A percentile compares a stretch with the other conserved stretches of the same genome.
Conservation (phyloP, 2,113 vertebrate genomes). For the Tilapia sparmanii region DNA sequence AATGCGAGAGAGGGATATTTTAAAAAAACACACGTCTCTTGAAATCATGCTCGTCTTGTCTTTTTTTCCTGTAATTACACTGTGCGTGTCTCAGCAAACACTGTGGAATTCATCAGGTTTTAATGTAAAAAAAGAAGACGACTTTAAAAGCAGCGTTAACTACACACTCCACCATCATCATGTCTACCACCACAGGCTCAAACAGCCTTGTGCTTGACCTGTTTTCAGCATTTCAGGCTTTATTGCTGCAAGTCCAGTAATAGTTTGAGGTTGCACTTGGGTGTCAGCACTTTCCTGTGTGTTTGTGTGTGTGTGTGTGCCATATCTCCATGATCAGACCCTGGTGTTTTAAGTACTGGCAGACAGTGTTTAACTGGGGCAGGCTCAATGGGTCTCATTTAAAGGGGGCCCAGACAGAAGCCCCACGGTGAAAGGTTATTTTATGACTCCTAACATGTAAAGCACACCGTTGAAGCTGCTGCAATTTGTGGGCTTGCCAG, state of each 20-base stretch:
- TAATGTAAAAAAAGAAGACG: not conserved
- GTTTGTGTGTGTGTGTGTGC: slow-evolving; percentile 37
- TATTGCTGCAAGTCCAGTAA: slow-evolving; percentile 48
- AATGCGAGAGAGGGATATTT: not conserved
- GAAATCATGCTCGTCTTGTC: not conserved
- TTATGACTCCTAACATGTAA: slow-evolving; percentile 59
- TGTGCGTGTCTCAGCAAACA: slow-evolving; percentile 23
- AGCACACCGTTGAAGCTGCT: slow-evolving; percentile 36
- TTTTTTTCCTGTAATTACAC: slow-evolving; percentile 27
- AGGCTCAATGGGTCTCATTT: slow-evolving; percentile 71
- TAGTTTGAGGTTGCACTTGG: slow-evolving; percentile 52
- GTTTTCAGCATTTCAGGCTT: slow-evolving; percentile 40
- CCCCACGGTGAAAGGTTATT: slow-evolving; percentile 56
- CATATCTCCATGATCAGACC: slow-evolving; percentile 66
- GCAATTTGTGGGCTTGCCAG: slow-evolving; percentile 28
- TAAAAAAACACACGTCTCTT: not conserved
- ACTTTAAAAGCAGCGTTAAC: not conserved
- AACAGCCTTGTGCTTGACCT: slow-evolving; percentile 40
- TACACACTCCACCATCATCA: not conserved
- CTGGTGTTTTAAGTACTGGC: slow-evolving; percentile 56
- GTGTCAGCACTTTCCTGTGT: slow-evolving; percentile 63
- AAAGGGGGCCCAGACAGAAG: slow-evolving; percentile 66
- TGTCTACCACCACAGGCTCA: not conserved
- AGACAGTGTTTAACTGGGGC: slow-evolving; percentile 71
- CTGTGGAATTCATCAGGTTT: slow-evolving; percentile 17